phyloP scores from a whole-genome alignment of 2,888 invertebrate genomes.

The Noctua fimbriata region DNA sequence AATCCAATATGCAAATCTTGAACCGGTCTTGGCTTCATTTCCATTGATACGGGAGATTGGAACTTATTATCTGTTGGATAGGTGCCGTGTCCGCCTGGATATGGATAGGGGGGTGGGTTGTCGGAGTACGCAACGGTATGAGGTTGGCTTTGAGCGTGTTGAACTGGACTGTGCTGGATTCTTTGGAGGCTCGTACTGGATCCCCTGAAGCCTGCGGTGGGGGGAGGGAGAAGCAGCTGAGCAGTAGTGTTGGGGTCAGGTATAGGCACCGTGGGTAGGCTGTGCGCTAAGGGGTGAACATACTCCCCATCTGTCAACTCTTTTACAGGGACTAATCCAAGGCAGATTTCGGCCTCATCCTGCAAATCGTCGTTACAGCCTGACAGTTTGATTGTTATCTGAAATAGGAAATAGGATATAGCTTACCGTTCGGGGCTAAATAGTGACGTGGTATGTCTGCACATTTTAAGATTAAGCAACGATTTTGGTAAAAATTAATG shows the following conservation, averaged over 20 bases:
- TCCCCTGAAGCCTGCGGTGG: conserved; percentile 13
- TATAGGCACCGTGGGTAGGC: conserved; percentile 74
- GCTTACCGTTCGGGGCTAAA: not conserved
- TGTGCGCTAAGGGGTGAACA: conserved; percentile 75
- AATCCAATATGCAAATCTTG: conserved; percentile 50
- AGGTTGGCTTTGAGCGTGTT: conserved; percentile 25
- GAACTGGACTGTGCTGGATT: conserved; percentile 19
- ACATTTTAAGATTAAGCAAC: not conserved
- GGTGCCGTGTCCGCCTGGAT: conserved; percentile 14
- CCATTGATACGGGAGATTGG: conserved; percentile 31
- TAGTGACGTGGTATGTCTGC: not conserved
- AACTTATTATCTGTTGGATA: conserved; percentile 33
- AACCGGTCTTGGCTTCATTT: conserved; percentile 35
- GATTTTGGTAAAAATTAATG: not conserved
- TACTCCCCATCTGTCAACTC: conserved; percentile 66
- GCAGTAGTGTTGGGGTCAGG: conserved; percentile 61
- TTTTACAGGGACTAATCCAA: conserved; percentile 78
- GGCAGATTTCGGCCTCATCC: conserved; percentile 78
- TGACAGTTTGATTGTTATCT: conserved; percentile 79
- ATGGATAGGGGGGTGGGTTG: conserved; percentile 54
- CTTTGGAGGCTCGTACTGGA: conserved; percentile 49
- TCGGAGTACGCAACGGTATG: conserved; percentile 23
- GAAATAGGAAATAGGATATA: conserved; percentile 50
- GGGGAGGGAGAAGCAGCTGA: conserved; percentile 31
- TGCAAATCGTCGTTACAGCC: conserved; percentile 79